These are phyloP conservation scores for Alcedo atthis DNA, from an alignment of 2,797 vertebrate species.

Conservation along the genomic window DNA sequence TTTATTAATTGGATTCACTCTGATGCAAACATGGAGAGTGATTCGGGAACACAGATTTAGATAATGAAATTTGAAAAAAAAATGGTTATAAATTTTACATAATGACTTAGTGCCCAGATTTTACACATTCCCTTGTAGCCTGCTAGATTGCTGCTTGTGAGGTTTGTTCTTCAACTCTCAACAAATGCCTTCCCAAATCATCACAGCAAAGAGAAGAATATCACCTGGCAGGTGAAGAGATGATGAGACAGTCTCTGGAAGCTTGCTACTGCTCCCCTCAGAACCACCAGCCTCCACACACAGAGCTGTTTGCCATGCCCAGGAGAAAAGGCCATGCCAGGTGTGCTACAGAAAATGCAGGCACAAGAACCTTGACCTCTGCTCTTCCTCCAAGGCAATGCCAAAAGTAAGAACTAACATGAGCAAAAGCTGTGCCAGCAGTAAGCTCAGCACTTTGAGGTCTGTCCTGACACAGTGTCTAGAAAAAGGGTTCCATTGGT, in stretches of 20 bases:
- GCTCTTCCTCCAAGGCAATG: background rate
- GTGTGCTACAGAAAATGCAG: background rate
- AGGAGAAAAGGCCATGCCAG: background rate
- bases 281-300: background rate
- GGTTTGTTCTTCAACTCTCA: background rate
- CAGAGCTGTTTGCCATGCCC: background rate
- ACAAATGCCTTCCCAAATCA: background rate
- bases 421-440: background rate
- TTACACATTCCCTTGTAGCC: background rate
- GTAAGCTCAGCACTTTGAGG: background rate
- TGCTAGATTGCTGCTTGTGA: background rate
- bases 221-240: background rate
- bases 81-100: background rate
- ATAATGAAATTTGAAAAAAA: background rate
- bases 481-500: background rate
- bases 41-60: background rate
- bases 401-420: background rate
- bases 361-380: background rate
- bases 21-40: background rate
- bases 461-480: background rate
- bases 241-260: background rate
- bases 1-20: slow-evolving; percentile 4
- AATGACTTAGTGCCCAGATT: background rate
- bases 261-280: background rate
- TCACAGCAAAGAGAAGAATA: background rate